Evolutionary conservation across 2,113 vertebrate species (phyloP), one percentile per base, ranked within the genome.

Genomic region (Psephotus haematonotus): DNA sequence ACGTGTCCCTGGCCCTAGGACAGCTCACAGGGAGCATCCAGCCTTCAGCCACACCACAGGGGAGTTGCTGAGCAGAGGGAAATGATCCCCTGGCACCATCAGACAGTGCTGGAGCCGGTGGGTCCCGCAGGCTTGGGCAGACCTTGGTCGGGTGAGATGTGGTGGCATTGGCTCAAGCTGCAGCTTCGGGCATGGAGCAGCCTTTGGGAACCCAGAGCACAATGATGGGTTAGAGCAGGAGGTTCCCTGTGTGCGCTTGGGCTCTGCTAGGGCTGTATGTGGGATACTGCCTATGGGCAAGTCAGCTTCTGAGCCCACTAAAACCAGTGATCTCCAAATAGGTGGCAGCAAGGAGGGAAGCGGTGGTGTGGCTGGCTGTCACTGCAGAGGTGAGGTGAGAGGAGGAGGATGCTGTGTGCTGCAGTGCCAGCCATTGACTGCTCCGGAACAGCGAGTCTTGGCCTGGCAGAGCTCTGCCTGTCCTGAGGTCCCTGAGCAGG

Each of bases 61-160:
- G 57, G 50, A 17, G 33, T 12, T 43, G 62, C 70, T 49, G 59
- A 82, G 78, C 25, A 47, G 62, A 80, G 52, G 41, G 60, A 17
- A 41, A 11, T 33, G 7, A 9, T 13, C 50, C 44, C 37, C 44
- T 35, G 55, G 52, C 37, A 16, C 39, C n/a, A 22, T 24, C 29
- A 16, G 63, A 11, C 35, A 62, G 0, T 13, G 62, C 39, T 0
- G 3, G 6, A 3, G 24, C 17, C 1, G 0, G 5, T 2, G 41
- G 28, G 33, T 39, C 37, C 43, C 2, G 0, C 4, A 2, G 67
- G 59, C 64, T 39, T n/a, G 1, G 69, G 49, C 55, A 33, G 64
- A 7, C 13, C 37, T 27, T 1, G 5, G 16, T 3, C 5, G 1
- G 57, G 11, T n/a, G 79, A 46, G 31, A 8, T 24, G 33, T 4